These are phyloP conservation scores for Bettongia penicillata DNA, from an alignment of 2,113 vertebrate genomes.

Conservation along the genomic window DNA sequence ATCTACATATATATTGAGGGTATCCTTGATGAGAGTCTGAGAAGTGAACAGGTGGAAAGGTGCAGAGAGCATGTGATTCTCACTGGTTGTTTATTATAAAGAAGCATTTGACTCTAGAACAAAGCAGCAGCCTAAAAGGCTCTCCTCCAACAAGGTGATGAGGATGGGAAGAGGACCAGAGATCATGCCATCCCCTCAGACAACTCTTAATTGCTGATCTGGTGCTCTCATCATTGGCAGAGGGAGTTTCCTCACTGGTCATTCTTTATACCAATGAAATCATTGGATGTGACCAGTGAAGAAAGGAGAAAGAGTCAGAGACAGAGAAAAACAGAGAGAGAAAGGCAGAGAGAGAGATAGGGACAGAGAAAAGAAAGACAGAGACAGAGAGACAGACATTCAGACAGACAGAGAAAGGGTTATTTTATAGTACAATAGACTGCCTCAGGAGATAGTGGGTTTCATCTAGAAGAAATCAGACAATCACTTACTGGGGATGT, in stretches of 20 bases:
- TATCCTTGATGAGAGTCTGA: too few species aligned
- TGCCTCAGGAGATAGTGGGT: not conserved
- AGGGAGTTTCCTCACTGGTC: not conserved
- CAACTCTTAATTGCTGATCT: not conserved
- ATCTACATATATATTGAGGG: not conserved
- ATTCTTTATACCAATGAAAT: not conserved
- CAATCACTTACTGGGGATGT: not conserved
- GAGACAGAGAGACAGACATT: not conserved
- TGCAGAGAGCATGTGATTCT: not conserved
- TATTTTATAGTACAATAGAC: not conserved
- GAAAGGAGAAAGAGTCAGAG: not conserved
- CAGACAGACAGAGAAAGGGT: not conserved
- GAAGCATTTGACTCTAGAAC: not conserved
- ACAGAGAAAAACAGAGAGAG: not conserved
- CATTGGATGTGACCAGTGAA: not conserved
- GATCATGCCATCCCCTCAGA: not conserved
- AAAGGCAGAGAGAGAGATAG: accelerated
- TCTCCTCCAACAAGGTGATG: not conserved
- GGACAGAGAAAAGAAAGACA: not conserved
- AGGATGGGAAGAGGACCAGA: not conserved
- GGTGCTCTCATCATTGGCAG: not conserved
- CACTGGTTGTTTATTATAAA: not conserved
- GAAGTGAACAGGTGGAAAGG: too few species aligned
- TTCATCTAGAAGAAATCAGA: not conserved
- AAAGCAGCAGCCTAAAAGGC: not conserved